Base-by-base conservation (phyloP, 2,113 vertebrate species). In the Uria aalge region DNA sequence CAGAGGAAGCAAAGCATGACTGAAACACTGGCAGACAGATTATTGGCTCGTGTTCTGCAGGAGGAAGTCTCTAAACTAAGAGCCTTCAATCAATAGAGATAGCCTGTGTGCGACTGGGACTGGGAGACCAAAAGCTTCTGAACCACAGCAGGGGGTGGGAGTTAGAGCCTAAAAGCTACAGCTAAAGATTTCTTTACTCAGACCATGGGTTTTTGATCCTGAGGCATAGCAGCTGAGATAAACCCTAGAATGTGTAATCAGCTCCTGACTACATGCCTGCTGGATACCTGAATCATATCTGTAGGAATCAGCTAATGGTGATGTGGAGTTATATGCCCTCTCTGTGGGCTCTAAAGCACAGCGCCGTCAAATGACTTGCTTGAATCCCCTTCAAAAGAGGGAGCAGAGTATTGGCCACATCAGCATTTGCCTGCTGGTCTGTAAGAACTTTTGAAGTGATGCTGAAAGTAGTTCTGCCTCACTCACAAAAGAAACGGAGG, bases 41-140 rank as follows among this genome's bases (percentile, higher is more conserved):
- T 95, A 94, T 64, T 92, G 86, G 91, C 66, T 84, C 26, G 27
- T 89, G 59, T 29, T 57, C 50, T 87, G 79, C 79, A 50, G 69
- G 73, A 95, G 52, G 40, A 95, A 92, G 57, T 53, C 62, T 84
- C 73, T 71, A 84, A 96, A 75, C 56, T 67, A 47, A 95, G 73
- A 95, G 7, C 6, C 9, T 34, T 89, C 80, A 68, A 72, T 93
- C 90, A 57, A 89, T 67, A 91, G 50, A 73, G 47, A n/a, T 48
- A 72, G 76, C 19, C 45, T 72, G 56, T 16, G 41, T 0, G 1
- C 0, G 6, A 19, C 83, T 87, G 64, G 74, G 81, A 38, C 66
- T 2, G 4, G 30, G 79, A 71, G 38, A 18, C 30, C 12, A 52
- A 78, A 71, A 80, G 20, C 75, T 80, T 38, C 85, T 79, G 74